Conservation (phyloP, 2,888 invertebrate species). For the Pogonocherus hispidulus region DNA sequence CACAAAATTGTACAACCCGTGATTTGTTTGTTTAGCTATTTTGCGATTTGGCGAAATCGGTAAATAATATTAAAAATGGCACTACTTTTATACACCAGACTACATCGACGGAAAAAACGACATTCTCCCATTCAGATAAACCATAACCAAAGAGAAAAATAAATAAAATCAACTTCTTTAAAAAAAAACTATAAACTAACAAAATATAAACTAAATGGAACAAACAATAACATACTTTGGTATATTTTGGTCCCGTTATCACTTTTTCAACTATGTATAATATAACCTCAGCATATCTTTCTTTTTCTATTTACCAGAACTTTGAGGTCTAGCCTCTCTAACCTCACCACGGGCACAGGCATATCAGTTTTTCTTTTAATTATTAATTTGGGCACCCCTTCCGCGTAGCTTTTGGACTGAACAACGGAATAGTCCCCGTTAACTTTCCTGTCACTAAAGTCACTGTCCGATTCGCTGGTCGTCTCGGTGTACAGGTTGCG, state of each 20-base stretch:
- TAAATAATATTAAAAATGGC: not conserved
- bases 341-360: conserved; percentile 57
- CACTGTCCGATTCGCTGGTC: conserved; percentile 47
- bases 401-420: conserved; percentile 52
- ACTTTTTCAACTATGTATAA: conserved; percentile 40
- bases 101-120: conserved; percentile 9
- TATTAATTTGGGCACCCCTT: conserved; percentile 60
- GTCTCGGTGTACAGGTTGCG: conserved; percentile 51
- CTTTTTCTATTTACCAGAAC: conserved; percentile 45
- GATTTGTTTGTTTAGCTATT: too few species aligned
- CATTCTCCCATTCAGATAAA: conserved; percentile 14
- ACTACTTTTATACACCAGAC: not conserved
- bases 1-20: too few species aligned
- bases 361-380: conserved; percentile 59
- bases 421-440: conserved; percentile 58
- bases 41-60: too few species aligned
- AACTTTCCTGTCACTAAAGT: conserved; percentile 39
- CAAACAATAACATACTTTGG: conserved; percentile 44
- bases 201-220: conserved; percentile 35
- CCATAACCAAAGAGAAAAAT: conserved; percentile 36
- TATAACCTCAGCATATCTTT: conserved; percentile 36
- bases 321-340: conserved; percentile 55
- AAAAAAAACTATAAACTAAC: conserved; percentile 24
- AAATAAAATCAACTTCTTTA: conserved; percentile 28
- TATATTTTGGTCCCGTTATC: conserved; percentile 56